Conservation (phyloP, 2,113 vertebrate species). For the Gymnobelideus leadbeateri region DNA sequence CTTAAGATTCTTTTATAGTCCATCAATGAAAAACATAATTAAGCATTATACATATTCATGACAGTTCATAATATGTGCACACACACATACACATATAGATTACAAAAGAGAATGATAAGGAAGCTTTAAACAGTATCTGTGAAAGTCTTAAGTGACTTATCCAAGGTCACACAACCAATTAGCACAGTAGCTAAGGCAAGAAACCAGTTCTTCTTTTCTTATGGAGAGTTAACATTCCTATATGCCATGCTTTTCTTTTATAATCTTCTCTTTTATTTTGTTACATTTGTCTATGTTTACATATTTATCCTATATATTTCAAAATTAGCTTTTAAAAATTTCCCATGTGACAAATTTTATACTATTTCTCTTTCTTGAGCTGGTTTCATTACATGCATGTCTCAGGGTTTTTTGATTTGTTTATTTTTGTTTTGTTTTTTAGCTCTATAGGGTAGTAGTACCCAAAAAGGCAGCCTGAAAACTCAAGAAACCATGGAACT, state of each 20-base stretch:
- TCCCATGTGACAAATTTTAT: neutral
- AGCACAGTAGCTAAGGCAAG: neutral
- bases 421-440: neutral
- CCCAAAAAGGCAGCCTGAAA: neutral
- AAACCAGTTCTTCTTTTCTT: neutral
- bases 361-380: neutral
- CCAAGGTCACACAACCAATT: neutral
- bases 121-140: neutral
- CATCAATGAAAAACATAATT: neutral
- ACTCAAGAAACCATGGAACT: neutral
- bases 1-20: neutral
- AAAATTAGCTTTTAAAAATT: neutral
- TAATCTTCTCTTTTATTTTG: neutral
- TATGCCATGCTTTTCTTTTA: neutral
- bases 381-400: neutral
- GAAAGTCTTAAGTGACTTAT: neutral
- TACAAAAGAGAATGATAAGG: neutral
- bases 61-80: neutral
- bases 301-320: neutral
- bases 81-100: too few relatives aligned
- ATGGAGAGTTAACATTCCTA: neutral
- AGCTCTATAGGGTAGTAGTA: neutral
- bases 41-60: neutral
- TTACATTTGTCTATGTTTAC: neutral
- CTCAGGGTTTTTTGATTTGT: neutral